Base-by-base conservation (phyloP, 2,888 invertebrate species). In the Neoaliturus tenellus region DNA sequence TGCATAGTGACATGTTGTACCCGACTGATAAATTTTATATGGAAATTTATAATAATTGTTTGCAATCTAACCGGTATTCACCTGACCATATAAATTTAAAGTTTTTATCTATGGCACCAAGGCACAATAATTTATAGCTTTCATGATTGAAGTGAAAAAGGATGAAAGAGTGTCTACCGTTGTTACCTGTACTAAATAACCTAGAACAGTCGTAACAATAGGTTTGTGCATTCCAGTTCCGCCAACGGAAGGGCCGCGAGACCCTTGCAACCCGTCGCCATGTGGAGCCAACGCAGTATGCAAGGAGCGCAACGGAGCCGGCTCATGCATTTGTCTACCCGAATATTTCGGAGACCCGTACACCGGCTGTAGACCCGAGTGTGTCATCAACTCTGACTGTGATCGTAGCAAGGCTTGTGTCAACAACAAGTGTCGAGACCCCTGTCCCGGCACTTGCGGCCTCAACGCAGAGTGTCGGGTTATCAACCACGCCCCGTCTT, bases 341-440 rank as follows among this genome's bases (percentile, higher is more conserved):
- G 96, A 96, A 89, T 97, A 96, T 90, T 95, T 94, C 87, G 98
- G 98, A 48, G 97, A 98, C 91, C 97, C 98, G 0, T 96, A 97
- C 89, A 94, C 94, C 0, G 95, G 96, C 84, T 97, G 97, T 89
- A 93, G 96, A 87, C 97, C 97, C 3, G 97, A 97, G 91, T 97
- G 97, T 89, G 95, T 96, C 3, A 94, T 94, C 78, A 97, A 97
- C 89, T 94, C 95, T 33, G 97, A 97, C 88, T 97, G 97, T 88
- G 91, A 94, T 41, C 93, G 93, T 86, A 93, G 94, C 87, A 95
- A 93, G 88, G 95, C 97, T 80, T 98, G 98, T 89, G 92, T 95
- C 31, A 96, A 96, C 89, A 96, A 96, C 89, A 96, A 97, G 92
- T 98, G 97, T 89, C 92, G 93, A 85, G 95, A 97, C 91, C 97